Evolutionary conservation across 2,797 vertebrate species (phyloP).

Genomic region (Perodicticus potto): DNA sequence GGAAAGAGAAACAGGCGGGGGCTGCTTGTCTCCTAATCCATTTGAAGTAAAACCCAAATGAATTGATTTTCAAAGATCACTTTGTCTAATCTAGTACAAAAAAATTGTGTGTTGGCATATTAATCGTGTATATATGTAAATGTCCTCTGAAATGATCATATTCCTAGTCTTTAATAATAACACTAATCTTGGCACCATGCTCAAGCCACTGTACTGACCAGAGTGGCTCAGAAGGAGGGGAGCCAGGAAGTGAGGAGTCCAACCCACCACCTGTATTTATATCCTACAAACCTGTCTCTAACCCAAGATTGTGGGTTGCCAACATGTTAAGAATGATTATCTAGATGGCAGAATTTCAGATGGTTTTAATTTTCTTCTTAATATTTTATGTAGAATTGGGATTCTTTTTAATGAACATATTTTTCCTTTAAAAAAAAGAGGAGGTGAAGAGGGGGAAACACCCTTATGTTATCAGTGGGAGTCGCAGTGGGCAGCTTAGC

Average conservation of each 20-base stretch:
- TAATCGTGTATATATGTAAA: neutral
- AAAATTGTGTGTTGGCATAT: neutral
- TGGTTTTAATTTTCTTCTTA: neutral
- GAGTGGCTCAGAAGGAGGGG: neutral
- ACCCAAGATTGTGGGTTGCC: too few relatives aligned
- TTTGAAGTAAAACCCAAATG: neutral
- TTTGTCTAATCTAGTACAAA: neutral
- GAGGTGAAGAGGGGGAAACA: neutral
- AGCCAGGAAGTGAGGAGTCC: neutral
- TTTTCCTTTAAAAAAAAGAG: neutral
- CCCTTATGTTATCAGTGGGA: neutral
- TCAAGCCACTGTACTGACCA: neutral
- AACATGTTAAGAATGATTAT: neutral
- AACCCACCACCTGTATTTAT: neutral
- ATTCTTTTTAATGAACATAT: constrained; percentile 12
- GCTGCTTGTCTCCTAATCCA: neutral
- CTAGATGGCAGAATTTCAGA: neutral
- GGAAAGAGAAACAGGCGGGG: neutral
- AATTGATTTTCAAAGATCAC: neutral
- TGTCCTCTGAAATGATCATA: neutral
- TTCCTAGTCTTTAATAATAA: neutral
- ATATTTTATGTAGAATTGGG: neutral
- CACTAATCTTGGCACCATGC: neutral
- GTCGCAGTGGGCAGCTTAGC: neutral
- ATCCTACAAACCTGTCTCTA: neutral